Conservation (phyloP, 1,140 invertebrate genomes). For the Achroia grisella region DNA sequence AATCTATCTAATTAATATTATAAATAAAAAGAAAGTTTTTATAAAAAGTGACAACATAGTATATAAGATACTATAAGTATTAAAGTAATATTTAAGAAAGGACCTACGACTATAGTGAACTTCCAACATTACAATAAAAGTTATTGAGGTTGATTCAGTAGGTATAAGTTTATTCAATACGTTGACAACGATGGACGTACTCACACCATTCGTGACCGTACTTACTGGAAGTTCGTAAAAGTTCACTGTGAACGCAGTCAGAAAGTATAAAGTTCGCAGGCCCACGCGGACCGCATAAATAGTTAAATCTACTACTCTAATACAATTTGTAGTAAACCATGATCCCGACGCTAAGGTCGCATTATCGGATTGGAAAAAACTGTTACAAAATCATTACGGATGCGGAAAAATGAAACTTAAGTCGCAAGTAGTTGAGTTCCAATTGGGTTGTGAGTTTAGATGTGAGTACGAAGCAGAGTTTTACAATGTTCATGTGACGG, state of each 20-base stretch:
- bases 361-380: conserved; percentile 71
- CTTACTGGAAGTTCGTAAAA: conserved; percentile 3
- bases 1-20: too few species aligned
- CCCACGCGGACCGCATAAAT: conserved; percentile 43
- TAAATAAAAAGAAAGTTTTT: too few species aligned
- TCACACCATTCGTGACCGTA: not conserved
- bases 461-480: conserved; percentile 50
- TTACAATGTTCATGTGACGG: conserved; percentile 71
- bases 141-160: too few species aligned
- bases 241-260: not conserved
- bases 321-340: conserved; percentile 73
- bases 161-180: too few species aligned
- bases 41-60: too few species aligned
- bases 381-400: conserved; percentile 40
- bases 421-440: conserved; percentile 27
- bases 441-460: conserved; percentile 36
- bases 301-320: conserved; percentile 69
- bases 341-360: conserved; percentile 66
- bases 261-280: conserved; percentile 1
- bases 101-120: too few species aligned
- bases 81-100: too few species aligned
- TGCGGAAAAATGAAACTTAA: conserved; percentile 38
- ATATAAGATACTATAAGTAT: too few species aligned
- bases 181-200: not conserved
- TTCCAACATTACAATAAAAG: too few species aligned